These are phyloP conservation scores for Scomber japonicus DNA, from an alignment of 2,113 vertebrate genomes.

Conservation along the genomic window DNA sequence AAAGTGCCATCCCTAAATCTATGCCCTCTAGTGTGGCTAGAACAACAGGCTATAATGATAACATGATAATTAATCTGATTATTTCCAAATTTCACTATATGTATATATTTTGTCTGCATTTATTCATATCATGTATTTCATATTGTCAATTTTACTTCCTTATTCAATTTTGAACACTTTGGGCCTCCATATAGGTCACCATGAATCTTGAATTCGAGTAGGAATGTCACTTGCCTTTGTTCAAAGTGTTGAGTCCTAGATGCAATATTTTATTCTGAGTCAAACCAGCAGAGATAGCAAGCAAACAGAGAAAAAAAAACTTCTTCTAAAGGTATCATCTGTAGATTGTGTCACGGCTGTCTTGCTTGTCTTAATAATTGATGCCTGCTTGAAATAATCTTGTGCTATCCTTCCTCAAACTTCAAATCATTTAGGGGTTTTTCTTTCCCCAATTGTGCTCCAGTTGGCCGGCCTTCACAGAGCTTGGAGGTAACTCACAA, in stretches of 20 bases:
- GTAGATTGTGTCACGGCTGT: constrained; percentile 38
- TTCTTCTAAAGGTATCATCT: constrained; percentile 6
- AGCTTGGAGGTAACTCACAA: constrained; percentile 71
- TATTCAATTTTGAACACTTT: no score
- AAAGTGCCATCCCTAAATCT: no score
- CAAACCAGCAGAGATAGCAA: constrained; percentile 8
- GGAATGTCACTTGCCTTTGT: constrained; percentile 14
- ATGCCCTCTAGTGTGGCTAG: no score
- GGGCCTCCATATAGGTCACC: no score
- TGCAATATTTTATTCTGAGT: constrained; percentile 22
- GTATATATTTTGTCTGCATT: no score
- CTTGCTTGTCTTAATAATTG: constrained; percentile 62
- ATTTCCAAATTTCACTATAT: no score
- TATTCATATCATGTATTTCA: no score
- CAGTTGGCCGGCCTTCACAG: constrained; percentile 46
- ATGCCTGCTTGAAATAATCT: constrained; percentile 52
- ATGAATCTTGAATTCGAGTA: neutral
- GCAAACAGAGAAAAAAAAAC: neutral
- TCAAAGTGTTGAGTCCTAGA: constrained; percentile 25
- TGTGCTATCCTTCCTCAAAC: constrained; percentile 26
- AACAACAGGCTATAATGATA: no score
- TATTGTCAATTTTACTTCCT: no score
- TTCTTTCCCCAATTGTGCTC: constrained; percentile 1
- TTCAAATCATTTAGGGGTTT: constrained; percentile 24
- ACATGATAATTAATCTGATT: no score